Conservation (phyloP, 2,797 vertebrate genomes). For the Sebastes miniatus region DNA sequence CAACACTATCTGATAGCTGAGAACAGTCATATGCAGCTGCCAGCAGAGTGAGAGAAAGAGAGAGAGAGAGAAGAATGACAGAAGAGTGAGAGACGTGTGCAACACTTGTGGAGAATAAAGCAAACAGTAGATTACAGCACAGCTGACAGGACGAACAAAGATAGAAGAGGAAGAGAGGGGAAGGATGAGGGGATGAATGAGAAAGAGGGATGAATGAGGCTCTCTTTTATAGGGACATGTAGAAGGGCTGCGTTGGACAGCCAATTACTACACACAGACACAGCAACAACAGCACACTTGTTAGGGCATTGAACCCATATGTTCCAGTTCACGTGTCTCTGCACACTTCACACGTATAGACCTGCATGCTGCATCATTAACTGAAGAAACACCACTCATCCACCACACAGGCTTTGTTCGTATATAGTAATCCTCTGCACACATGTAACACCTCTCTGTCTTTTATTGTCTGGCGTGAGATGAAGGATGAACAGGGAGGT, state of each 20-base stretch:
- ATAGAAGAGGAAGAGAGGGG: neutral
- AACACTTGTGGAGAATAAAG: slow-evolving; percentile 32
- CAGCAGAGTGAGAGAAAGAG: neutral
- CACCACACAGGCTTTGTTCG: neutral
- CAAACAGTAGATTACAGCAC: slow-evolving; percentile 25
- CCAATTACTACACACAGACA: slow-evolving; percentile 43
- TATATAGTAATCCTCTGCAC: neutral
- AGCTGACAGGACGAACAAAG: slow-evolving; percentile 19
- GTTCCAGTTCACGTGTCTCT: slow-evolving; percentile 38
- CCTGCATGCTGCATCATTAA: slow-evolving; percentile 5
- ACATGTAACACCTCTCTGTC: neutral
- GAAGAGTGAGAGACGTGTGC: neutral
- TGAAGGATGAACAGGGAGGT: neutral
- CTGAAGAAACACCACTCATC: slow-evolving; percentile 8
- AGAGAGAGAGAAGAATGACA: slow-evolving; percentile 6
- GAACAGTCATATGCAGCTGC: neutral
- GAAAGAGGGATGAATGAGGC: neutral
- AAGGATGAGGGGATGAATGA: neutral
- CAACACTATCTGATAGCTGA: neutral
- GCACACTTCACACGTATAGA: slow-evolving; percentile 4
- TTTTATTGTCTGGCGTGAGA: slow-evolving; percentile 10
- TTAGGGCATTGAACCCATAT: slow-evolving; percentile 20
- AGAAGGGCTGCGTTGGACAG: slow-evolving; percentile 4
- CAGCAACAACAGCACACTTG: slow-evolving; percentile 11
- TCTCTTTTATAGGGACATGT: slow-evolving; percentile 4